Evolutionary conservation across 2,113 vertebrate genomes (phyloP), one percentile per base, ranked within the genome.

Genomic region (Paraplagusia blochii): DNA sequence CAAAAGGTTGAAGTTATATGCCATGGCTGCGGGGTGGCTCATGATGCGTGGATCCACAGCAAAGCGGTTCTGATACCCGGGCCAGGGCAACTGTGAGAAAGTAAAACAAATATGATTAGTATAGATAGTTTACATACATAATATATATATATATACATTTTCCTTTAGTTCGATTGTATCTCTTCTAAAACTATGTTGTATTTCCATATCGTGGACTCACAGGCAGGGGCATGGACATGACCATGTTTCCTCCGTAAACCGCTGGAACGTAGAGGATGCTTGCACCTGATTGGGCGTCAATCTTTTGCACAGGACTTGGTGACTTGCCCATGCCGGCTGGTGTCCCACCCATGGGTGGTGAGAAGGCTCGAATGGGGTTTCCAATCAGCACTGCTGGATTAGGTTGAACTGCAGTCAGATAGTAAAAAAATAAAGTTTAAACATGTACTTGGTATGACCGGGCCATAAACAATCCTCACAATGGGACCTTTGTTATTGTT

Each of bases 251-350:
- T 85, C 97, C 95, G 74, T 99, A 99, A 77, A 99, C 95, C 53
- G 96, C 97, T 66, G 97, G 97, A 80, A 99, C 96, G 13, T 99
- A 99, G 15, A 99, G 92, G 86, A 99, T 98, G 82, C 96, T 98
- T 82, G 97, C 93, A 69, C 94, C 97, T 44, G 95, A 96, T 79
- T 98, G 96, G 66, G 97, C 96, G 84, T 99, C 97, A 85, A 99
- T 95, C 87, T 95, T 93, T 87, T 99, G 97, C 85, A 99, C 97
- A 43, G 97, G 97, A 86, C 97, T 99, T 77, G 97, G 96, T 78
- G 97, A 99, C 83, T 98, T 99, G 62, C 96, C 97, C 80, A 97
- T 88, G 66, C 90, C 92, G 54, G 86, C 86, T 29, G 93, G 88
- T 66, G 93, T 91, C 74, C 92, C 90, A 74, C 92, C 94, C 87